These are phyloP conservation scores for Empis livida DNA, from an alignment of 2,888 invertebrate species.

Conservation along the genomic window DNA sequence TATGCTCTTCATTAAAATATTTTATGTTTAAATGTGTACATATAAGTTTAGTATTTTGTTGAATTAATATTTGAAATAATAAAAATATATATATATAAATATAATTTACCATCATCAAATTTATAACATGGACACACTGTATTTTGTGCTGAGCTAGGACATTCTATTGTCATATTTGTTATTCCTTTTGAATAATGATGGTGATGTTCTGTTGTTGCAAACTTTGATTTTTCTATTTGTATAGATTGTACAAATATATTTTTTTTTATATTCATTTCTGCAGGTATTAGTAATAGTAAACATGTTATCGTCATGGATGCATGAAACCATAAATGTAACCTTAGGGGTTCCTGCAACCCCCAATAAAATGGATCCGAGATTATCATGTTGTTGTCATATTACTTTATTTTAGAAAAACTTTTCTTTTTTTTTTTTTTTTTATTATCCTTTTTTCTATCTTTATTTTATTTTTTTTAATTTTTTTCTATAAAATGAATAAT, in stretches of 20 bases:
- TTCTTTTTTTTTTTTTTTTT: no score
- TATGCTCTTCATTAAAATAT: neutral
- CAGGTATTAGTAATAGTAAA: conserved; percentile 13
- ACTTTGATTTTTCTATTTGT: conserved; percentile 5
- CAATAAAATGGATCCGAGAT: conserved; percentile 1
- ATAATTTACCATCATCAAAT: conserved; percentile 65
- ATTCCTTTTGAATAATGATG: conserved; percentile 3
- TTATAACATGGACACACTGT: conserved; percentile 84
- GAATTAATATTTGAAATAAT: no score
- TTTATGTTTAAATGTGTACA: no score
- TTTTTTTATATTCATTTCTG: conserved; percentile 20
- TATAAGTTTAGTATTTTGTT: neutral
- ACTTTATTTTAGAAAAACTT: neutral
- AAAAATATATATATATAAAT: neutral
- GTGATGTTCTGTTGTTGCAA: conserved; percentile 8
- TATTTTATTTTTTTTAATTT: no score
- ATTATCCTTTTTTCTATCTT: no score
- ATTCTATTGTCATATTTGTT: conserved; percentile 38
- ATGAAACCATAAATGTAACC: conserved; percentile 5
- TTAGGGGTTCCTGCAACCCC: conserved; percentile 3
- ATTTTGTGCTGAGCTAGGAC: conserved; percentile 62
- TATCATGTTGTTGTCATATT: conserved; percentile 7
- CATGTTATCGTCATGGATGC: conserved; percentile 2
- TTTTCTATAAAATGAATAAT: no score
- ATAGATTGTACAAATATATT: conserved; percentile 18